Evolutionary conservation across 2,113 vertebrate genomes (phyloP), one percentile per base, ranked within the genome.

Genomic region (Xyrauchen texanus): DNA sequence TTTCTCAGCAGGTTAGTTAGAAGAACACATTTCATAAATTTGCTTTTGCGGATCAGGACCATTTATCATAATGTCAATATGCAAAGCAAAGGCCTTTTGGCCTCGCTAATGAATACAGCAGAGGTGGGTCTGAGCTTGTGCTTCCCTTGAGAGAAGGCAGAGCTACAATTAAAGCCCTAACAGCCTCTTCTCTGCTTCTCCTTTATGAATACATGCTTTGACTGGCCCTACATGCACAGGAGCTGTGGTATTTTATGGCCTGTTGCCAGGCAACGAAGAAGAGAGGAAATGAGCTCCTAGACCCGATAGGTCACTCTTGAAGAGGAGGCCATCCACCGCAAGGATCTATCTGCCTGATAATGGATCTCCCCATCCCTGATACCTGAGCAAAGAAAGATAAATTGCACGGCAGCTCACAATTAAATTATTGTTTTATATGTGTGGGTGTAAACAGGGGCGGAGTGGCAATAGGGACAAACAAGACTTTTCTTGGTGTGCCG

Each of bases 231-330:
- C 73, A 77, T 49, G 51, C 52, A 10, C 11, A 72, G 58, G 64
- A 79, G 66, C 53, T 34, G 58, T 69, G 5, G 13, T 77, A 68
- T 63, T 79, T 68, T 72, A 77, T 60, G 66, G 72, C 62, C 45
- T 47, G 82, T 90, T 89, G 87, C 86, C 81, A 85, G 67, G 84
- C 83, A 83, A 86, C 81, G 78, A 73, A 79, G n/a, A n/a, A 69
- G 55, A 76, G 12, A 80, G 73, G 61, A 80, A 82, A 83, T 82
- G 68, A 68, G 57, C 42, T 77, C 34, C 21, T 75, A 49, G 42
- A 76, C 70, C 65, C 12, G 52, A 82, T 69, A 85, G 83, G 82
- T 84, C 84, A 84, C 57, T 73, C 53, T 84, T 82, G 82, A 87
- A 84, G 81, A 85, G 77, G 71, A 78, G 80, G 70, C 68, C 80